Evolutionary conservation across 1,140 invertebrate species (phyloP), one percentile per base, ranked within the genome.

Genomic region (Calliopsis andreniformis): DNA sequence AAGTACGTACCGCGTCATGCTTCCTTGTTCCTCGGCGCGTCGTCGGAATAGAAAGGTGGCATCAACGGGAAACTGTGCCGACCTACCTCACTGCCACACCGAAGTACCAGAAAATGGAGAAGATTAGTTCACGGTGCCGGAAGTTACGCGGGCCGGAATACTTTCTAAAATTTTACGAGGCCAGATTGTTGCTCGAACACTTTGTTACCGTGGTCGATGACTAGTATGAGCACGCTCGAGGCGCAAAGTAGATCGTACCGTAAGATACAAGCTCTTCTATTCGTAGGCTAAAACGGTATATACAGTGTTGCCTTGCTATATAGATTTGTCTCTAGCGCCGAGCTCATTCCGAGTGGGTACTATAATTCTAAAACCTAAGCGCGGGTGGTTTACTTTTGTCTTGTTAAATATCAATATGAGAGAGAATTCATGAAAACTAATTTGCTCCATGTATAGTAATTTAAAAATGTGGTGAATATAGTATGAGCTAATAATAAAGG

Each of bases 11-110:
- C 32, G 35, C 35, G 70, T 87, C 82, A 76, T 87, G 73, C 70
- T 86, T 62, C 76, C 85, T 86, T 78, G 83, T 76, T 85, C 80
- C 78, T 67, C 23, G 53, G 58, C 78, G 81, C 85, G 79, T 82
- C 70, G 79, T 76, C 85, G 63, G 77, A 85, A 87, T 79, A 85
- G 86, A 88, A 88, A 87, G 77, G 79, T 82, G 62, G 63, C 72
- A 69, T 80, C 67, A 55, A 72, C 76, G 75, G 47, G 73, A 69
- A 59, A 71, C 62, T 64, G 49, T 55, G 56, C 76, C 69, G 81
- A 83, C 76, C 80, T 79, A 82, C 64, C 76, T 83, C 64, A 86
- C 82, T 45, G 32, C 39, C 39, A 35, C 47, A 18, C 23, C 43
- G 18, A 47, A 68, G 51, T 47, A 69, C 53, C 58, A 70, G 68